These are phyloP conservation scores for Sigmodon hispidus DNA, from an alignment of 2,113 vertebrate species.

Conservation along the genomic window DNA sequence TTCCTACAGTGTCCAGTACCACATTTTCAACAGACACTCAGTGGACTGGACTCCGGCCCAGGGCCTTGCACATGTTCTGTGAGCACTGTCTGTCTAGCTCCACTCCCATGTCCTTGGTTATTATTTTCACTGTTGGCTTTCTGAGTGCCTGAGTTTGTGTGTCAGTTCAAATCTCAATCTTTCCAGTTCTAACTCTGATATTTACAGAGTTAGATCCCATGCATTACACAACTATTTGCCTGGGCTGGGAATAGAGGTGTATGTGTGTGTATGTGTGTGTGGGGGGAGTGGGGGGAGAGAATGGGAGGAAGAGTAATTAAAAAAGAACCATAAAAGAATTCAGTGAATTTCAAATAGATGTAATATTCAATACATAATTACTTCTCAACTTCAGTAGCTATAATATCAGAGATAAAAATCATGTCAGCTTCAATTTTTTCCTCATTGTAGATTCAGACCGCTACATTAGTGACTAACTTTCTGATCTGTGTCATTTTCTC, in stretches of 20 bases:
- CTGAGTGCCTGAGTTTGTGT: background rate
- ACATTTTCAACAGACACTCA: background rate
- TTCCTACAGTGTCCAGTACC: background rate
- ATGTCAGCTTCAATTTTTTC: slow-evolving; percentile 78
- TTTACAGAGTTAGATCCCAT: background rate
- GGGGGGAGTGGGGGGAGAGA: background rate
- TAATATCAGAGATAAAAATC: slow-evolving; percentile 82
- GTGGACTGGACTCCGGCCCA: background rate
- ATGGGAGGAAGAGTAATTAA: slow-evolving; percentile 75
- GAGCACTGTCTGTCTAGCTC: background rate
- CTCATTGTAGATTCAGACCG: slow-evolving; percentile 81
- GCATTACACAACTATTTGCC: slow-evolving; percentile 39
- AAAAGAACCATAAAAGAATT: slow-evolving; percentile 59
- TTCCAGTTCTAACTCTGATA: background rate
- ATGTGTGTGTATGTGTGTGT: too few relatives aligned
- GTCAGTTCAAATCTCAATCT: background rate
- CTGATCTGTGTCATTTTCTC: slow-evolving; percentile 70
- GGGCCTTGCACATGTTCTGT: background rate
- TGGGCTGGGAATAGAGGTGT: slow-evolving; percentile 3
- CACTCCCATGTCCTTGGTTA: background rate
- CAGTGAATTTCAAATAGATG: slow-evolving; percentile 68
- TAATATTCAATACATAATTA: slow-evolving; percentile 82
- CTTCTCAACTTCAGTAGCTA: slow-evolving; percentile 79
- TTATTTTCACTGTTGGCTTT: background rate
- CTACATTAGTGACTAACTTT: slow-evolving; percentile 81